phyloP scores from a whole-genome alignment of 1,140 invertebrate genomes.

The Drosophila burlai region DNA sequence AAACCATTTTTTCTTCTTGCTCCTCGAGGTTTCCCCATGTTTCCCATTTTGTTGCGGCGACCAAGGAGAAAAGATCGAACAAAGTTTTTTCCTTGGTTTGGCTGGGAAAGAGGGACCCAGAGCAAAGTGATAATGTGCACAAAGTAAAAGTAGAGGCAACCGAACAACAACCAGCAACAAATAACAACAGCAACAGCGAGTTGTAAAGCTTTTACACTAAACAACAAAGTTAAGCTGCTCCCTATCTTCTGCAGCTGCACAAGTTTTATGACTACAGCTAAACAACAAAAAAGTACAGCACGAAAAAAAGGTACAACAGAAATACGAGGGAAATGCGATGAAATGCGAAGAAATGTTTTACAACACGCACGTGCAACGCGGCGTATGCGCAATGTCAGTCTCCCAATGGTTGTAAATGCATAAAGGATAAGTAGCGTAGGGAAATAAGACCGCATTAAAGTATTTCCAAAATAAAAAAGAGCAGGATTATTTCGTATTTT shows the following conservation, averaged over 20 bases:
- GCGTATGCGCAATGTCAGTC: slow-evolving; percentile 62
- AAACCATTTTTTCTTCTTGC: neutral
- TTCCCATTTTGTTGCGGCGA: slow-evolving; percentile 42
- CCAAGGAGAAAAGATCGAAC: slow-evolving; percentile 61
- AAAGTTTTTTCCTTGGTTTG: slow-evolving; percentile 60
- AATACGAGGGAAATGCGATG: slow-evolving; percentile 1
- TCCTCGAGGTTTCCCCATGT: slow-evolving; percentile 12
- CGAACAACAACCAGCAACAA: slow-evolving; percentile 35
- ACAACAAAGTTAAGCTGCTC: slow-evolving; percentile 78
- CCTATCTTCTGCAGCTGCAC: slow-evolving; percentile 36
- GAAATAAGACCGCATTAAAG: slow-evolving; percentile 29
- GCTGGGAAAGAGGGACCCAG: slow-evolving; percentile 3
- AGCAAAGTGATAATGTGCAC: slow-evolving; percentile 73
- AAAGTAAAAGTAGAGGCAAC: slow-evolving; percentile 73
- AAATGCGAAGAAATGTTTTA: slow-evolving; percentile 66
- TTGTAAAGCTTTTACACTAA: slow-evolving; percentile 79
- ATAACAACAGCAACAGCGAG: slow-evolving; percentile 40
- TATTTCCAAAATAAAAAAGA: slow-evolving; percentile 10
- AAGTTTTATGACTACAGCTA: slow-evolving; percentile 46
- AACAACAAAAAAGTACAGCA: slow-evolving; percentile 17
- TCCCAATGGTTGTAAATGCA: slow-evolving; percentile 37
- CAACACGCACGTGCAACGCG: slow-evolving; percentile 70
- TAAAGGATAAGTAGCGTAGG: slow-evolving; percentile 42
- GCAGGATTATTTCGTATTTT: neutral
- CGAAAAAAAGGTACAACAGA: slow-evolving; percentile 13